phyloP scores from a whole-genome alignment of 1,140 invertebrate species.

The Drosophila willistoni region DNA sequence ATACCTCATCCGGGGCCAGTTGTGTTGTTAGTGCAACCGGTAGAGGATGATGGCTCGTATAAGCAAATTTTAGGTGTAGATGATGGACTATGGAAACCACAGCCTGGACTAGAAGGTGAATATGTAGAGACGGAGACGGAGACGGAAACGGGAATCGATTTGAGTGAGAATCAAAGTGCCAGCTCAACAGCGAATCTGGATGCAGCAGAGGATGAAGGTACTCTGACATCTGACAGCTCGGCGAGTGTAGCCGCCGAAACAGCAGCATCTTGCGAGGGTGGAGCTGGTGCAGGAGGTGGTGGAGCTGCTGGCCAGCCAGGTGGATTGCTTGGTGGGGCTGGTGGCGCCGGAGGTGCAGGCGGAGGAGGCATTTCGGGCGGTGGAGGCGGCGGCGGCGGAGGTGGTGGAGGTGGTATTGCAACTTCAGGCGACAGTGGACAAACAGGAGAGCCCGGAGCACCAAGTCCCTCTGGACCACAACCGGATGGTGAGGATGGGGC shows the following conservation, averaged over 20 bases:
- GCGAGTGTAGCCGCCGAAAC: conserved; percentile 17
- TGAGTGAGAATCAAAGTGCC: conserved; percentile 33
- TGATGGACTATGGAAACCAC: conserved; percentile 60
- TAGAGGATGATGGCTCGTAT: conserved; percentile 70
- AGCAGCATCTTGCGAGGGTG: conserved; percentile 17
- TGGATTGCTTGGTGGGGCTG: conserved; percentile 49
- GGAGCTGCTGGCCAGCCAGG: conserved; percentile 49
- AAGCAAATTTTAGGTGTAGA: conserved; percentile 45
- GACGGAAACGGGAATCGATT: conserved; percentile 16
- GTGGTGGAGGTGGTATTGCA: conserved; percentile 58
- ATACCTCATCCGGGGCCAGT: conserved; percentile 39
- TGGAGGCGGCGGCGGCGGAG: conserved; percentile 62
- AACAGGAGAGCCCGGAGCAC: conserved; percentile 54
- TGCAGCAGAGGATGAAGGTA: conserved; percentile 1
- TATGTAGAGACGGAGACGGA: conserved; percentile 37
- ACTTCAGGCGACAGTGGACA: conserved; percentile 63
- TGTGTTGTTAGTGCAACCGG: conserved; percentile 47
- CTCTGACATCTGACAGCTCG: conserved; percentile 16
- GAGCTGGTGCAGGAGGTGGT: conserved; percentile 52
- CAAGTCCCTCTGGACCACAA: conserved; percentile 62
- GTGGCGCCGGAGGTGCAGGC: conserved; percentile 49
- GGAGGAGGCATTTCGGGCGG: conserved; percentile 56
- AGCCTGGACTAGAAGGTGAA: conserved; percentile 62
- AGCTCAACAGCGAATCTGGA: neutral
- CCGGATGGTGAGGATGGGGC: conserved; percentile 71